Evolutionary conservation across 2,797 vertebrate species (phyloP), one percentile per base, ranked within the genome.

Genomic region (Typhlichthys subterraneus): DNA sequence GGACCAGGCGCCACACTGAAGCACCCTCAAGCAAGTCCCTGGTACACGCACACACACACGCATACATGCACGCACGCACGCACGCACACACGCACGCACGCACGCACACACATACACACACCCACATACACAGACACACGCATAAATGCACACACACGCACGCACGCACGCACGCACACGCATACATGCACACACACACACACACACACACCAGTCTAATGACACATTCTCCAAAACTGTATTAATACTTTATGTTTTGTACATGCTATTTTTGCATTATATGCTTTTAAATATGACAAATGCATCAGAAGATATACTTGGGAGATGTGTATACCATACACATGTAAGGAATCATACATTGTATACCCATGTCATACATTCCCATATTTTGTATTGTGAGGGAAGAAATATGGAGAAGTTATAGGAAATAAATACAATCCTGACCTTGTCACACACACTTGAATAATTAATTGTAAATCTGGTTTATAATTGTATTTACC

Each of bases 1-100:
- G 80, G 80, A 87, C 87, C 75, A 85, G 88, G 89, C 86, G 85
- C 89, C 88, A 85, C 46, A 72, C 66, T 47, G 67, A 60, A 68
- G 72, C 77, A 58, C 80, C 74, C 42, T 14, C 0, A 45, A 59
- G 67, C 61, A 64, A 55, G 65, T 29, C 48, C 57, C 42, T 42
- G 10, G 31, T 12, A 51, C 55, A 57, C 53, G 2, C 46, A 48
- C 17, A 12, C 15, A 55, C 11, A n/a, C 52, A 31, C 42, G 15
- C 29, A 15, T 4, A 2, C 3, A 29, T 4, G 12, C 17, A 6
- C 5, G 6, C 6, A 9, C 13, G 14, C 2, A 1, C 15, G 48
- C 38, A 42, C 11, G 46, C 38, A 29, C 38, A 10, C 52, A 31
- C 10, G n/a, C 57, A 38, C 51, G 29, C 56, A 29, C 10, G 11